These are phyloP conservation scores for Notiomystis cincta DNA, from an alignment of 2,113 vertebrate species.

Conservation along the genomic window DNA sequence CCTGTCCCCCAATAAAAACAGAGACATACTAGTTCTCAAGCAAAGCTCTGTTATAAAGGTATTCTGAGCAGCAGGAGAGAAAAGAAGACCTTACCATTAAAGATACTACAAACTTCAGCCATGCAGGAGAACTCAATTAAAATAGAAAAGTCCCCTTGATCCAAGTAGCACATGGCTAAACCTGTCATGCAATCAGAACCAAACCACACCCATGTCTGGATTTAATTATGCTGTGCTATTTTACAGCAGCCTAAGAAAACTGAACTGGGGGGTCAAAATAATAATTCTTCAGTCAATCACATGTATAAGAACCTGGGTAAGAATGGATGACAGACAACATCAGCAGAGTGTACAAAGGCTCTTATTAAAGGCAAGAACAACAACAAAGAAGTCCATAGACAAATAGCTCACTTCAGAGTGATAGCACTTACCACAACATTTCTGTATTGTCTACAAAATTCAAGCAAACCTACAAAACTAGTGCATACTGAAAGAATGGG, in stretches of 20 bases:
- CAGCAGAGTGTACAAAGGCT: neutral
- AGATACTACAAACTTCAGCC: neutral
- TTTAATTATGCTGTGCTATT: neutral
- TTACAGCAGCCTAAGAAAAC: neutral
- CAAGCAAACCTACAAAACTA: neutral
- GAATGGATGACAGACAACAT: neutral
- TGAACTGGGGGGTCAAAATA: neutral
- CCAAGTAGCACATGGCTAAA: neutral
- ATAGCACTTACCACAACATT: neutral
- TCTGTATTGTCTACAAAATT: neutral
- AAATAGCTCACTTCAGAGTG: neutral
- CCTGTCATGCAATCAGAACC: neutral
- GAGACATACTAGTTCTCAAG: neutral
- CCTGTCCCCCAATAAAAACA: neutral
- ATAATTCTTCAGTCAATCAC: neutral
- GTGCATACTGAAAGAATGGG: neutral
- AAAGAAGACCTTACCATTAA: neutral
- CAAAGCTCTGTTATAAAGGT: neutral
- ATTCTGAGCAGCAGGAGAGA: neutral
- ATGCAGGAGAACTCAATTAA: neutral
- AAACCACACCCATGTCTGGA: neutral
- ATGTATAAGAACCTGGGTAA: neutral
- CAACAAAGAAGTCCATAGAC: neutral
- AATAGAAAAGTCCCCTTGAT: neutral
- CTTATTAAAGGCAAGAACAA: neutral